Conservation (phyloP, 2,797 vertebrate species). For the Argya squamiceps region DNA sequence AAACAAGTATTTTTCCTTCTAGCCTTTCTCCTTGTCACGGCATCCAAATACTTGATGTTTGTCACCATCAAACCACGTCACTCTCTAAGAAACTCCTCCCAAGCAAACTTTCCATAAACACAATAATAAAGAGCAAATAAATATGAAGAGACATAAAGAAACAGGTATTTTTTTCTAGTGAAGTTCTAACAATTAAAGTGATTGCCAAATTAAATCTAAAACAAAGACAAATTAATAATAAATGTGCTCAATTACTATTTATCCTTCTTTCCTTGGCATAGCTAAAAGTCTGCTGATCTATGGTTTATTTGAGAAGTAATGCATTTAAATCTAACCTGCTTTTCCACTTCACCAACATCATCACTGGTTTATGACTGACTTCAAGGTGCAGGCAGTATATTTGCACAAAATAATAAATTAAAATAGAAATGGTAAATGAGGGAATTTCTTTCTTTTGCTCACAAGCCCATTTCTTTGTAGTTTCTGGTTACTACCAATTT, state of each 20-base stretch:
- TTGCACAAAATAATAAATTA: conserved; percentile 26
- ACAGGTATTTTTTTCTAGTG: background rate
- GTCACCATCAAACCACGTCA: background rate
- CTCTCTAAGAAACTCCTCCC: background rate
- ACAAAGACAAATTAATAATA: conserved; percentile 13
- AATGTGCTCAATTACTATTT: background rate
- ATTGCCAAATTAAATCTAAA: background rate
- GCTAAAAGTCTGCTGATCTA: background rate
- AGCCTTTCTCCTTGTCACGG: background rate
- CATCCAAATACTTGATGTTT: background rate
- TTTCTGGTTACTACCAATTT: background rate
- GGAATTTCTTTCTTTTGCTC: conserved; percentile 4
- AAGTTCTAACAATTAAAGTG: background rate
- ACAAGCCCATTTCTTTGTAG: background rate
- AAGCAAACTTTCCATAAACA: background rate
- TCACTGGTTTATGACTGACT: background rate
- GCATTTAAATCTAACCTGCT: background rate
- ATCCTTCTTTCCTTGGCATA: background rate
- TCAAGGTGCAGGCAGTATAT: background rate
- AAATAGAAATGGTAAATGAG: background rate
- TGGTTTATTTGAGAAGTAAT: background rate
- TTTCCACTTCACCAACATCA: conserved; percentile 4
- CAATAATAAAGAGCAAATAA: background rate
- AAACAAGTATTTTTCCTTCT: background rate
- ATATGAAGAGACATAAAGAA: background rate